Base-by-base conservation (phyloP, 1,140 invertebrate genomes). In the Carposina sasakii region DNA sequence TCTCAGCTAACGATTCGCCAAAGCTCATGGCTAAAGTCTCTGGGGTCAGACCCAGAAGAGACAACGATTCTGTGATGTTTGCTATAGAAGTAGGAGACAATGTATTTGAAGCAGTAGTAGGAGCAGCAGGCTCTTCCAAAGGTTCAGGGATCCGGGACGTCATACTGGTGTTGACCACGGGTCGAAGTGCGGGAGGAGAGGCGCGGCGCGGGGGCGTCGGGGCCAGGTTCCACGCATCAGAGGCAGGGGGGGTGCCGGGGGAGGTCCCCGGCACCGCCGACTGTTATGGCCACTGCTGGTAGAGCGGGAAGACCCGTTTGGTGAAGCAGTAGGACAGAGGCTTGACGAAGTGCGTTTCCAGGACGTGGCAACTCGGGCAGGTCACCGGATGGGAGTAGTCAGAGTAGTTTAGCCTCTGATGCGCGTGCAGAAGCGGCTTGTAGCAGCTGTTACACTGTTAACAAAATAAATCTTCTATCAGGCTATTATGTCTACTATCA, bases 331-430 rank as follows among this genome's bases (percentile, higher is more conserved):
- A 90, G 23, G 89, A 86, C 60, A 97, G 83, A 12, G 94, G 93
- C 85, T 98, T 97, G 51, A 97, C 95, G 83, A 98, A 98, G 86
- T 99, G 96, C 24, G 93, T 93, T 85, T 98, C 96, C 52, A 95
- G 88, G 12, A 91, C 90, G 59, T 92, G 91, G 88, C 96, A 99
- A 75, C 94, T 93, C 6, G 94, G 95, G 85, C 97, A 99, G 47
- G 92, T 90, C 64, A 96, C 91, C 61, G 92, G 90, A 67, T 95
- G 94, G 77, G 95, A 97, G 88, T 98, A 98, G 85, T 98, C 95
- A 60, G 95, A 97, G 89, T 96, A 98, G 84, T 94, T 93, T 52
- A 97, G 87, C 57, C 94, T 90, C 82, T 96, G 93, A 66, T 94
- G 92, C 6, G 93, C 93, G 68, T 93, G 90, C 65, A 96, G 91